A percentile compares a stretch with the other conserved stretches of the same genome.
Evolutionary conservation across 1,140 invertebrate species (phyloP).

Genomic region (Samia ricini): DNA sequence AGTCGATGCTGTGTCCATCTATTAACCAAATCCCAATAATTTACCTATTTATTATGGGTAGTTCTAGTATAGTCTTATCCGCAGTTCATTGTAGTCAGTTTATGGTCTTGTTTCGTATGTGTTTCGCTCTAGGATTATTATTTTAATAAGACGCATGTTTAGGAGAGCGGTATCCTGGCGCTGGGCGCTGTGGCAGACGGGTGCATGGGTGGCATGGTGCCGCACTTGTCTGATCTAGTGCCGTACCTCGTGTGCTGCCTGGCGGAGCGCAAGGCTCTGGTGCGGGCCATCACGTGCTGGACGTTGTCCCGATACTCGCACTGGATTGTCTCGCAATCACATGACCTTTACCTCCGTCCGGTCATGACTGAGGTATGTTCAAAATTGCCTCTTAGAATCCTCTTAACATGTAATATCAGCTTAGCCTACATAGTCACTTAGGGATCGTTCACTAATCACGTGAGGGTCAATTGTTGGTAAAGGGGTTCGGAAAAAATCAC

Average conservation of each 20-base stretch:
- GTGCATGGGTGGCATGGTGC: conserved; percentile 98
- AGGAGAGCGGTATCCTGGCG: conserved; percentile 95
- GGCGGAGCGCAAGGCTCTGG: conserved; percentile 96
- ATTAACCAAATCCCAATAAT: too few species aligned
- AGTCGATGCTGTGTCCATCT: too few species aligned
- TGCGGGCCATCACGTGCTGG: conserved; percentile 99
- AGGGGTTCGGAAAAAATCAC: too few species aligned
- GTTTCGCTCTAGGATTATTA: too few species aligned
- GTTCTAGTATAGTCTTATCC: too few species aligned
- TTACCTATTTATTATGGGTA: background rate
- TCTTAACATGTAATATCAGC: too few species aligned
- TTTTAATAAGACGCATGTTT: too few species aligned
- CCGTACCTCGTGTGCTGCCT: conserved; percentile 97
- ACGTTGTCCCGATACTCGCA: conserved; percentile 98
- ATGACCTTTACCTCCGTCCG: conserved; percentile 95
- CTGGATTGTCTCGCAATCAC: conserved; percentile 97
- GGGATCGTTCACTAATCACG: too few species aligned
- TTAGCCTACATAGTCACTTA: too few species aligned
- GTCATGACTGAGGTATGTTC: conserved; percentile 90
- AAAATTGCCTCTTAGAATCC: background rate
- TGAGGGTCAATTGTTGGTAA: too few species aligned
- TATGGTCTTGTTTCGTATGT: too few species aligned
- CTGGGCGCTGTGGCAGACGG: conserved; percentile 99
- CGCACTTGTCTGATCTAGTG: conserved; percentile 96
- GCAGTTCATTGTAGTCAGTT: too few species aligned